Evolutionary conservation across 2,888 invertebrate genomes (phyloP), one percentile per base, ranked within the genome.

Genomic region (Pantelozetes paolii): DNA sequence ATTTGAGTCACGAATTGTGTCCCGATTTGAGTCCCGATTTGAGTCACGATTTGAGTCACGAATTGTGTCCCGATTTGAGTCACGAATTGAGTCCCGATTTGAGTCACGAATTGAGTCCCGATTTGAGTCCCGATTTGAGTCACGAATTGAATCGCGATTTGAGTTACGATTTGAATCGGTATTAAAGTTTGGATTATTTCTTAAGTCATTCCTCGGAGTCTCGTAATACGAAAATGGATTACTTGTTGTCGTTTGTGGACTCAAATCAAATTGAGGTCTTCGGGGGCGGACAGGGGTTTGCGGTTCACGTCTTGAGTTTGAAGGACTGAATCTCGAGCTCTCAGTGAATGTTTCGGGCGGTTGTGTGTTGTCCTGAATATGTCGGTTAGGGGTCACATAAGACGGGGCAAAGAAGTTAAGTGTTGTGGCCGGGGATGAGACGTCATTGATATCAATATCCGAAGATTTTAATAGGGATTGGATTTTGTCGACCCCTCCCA

Each of bases 401-500:
- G 73, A 69, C 1, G 75, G 74, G 18, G 67, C 75, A 28, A 75
- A 75, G 30, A 75, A 73, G 50, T 67, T 73, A 13, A n/a, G 9
- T 20, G 74, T 73, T 5, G 75, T 32, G 13, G 72, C 36, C 1
- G 71, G 57, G 13, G 70, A 57, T 20, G 71, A 71, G 8, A 50
- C 74, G 20, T 62, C 48, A 48, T 74, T 57, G 18, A 18, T 28
- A n/a, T 74, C 70, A 40, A 62, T 62, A 13, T 72, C 15, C 40
- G 74, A 67, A n/a, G 75, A 64, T n/a, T 75, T 74, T 11, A 78
- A 30, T 26, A 78, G 59, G 40, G 75, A 78, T 78, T 79, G 78
- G 32, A 78, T 78, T 75, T 78, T 76, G 74, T 81, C 79, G 75
- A 80, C 79, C 71, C 81, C 81, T 70, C 80, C 81, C 69, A 80